These are phyloP conservation scores for Neria commutata DNA, from an alignment of 2,888 invertebrate species.

Conservation along the genomic window DNA sequence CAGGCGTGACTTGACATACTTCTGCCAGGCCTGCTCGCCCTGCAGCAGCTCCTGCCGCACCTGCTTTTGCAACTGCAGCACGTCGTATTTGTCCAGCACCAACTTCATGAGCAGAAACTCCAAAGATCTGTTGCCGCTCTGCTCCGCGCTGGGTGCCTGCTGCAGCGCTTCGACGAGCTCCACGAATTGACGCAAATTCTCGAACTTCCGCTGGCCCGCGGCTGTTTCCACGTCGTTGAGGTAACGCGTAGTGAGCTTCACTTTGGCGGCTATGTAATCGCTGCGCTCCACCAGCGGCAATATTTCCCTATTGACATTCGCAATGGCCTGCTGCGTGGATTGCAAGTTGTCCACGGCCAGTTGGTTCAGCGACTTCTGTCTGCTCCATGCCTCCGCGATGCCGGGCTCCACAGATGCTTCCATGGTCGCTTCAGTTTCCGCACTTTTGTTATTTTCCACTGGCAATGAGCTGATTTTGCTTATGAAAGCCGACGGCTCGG, in stretches of 20 bases:
- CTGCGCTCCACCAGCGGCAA: constrained; percentile 43
- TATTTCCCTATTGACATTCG: constrained; percentile 39
- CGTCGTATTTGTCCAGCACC: constrained; percentile 38
- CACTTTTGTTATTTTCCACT: too few species aligned
- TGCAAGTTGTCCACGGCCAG: constrained; percentile 30
- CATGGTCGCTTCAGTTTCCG: background rate
- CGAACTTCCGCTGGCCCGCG: constrained; percentile 10
- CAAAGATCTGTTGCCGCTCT: constrained; percentile 35
- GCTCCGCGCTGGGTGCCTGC: constrained; percentile 17
- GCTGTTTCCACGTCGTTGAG: constrained; percentile 37
- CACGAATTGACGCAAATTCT: background rate
- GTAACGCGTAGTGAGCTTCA: constrained; percentile 42
- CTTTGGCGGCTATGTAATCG: constrained; percentile 36
- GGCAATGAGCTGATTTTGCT: too few species aligned
- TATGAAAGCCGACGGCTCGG: too few species aligned
- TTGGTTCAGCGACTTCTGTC: constrained; percentile 30
- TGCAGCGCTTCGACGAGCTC: too few species aligned
- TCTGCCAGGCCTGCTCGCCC: constrained; percentile 37
- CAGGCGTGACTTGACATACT: constrained; percentile 36
- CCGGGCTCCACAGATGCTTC: constrained; percentile 10
- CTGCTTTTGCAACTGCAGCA: constrained; percentile 35
- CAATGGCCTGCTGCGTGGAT: constrained; percentile 29
- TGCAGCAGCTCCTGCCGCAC: constrained; percentile 34
- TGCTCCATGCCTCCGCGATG: constrained; percentile 30
- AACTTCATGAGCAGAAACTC: constrained; percentile 45